These are phyloP conservation scores for Drosophila nr. medialis DNA, from an alignment of 2,888 invertebrate genomes.

Conservation along the genomic window DNA sequence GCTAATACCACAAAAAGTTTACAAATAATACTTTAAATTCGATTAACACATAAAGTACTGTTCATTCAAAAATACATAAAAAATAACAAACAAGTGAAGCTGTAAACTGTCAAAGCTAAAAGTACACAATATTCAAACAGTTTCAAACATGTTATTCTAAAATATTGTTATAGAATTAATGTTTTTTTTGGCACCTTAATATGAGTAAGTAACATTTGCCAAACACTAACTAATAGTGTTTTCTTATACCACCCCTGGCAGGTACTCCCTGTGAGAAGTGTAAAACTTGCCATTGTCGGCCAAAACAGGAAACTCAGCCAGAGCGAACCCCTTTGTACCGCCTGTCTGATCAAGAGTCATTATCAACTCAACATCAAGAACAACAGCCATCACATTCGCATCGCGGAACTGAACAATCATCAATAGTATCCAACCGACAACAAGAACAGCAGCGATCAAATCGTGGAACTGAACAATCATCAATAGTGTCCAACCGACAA, in stretches of 20 bases:
- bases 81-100: background rate
- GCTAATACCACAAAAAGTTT: conserved; percentile 18
- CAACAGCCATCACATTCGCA: background rate
- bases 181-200: conserved; percentile 28
- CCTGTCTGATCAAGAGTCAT: background rate
- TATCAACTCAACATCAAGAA: background rate
- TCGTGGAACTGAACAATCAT: too few species aligned
- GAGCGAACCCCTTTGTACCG: background rate
- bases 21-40: background rate
- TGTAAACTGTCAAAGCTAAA: background rate
- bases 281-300: conserved; percentile 51
- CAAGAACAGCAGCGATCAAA: background rate
- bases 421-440: background rate
- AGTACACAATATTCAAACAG: background rate
- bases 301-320: background rate
- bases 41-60: background rate
- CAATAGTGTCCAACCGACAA: too few species aligned
- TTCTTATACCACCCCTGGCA: background rate
- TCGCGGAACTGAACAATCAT: too few species aligned
- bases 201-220: conserved; percentile 44
- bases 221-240: background rate
- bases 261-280: conserved; percentile 63
- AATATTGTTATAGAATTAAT: conserved; percentile 9
- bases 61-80: background rate
- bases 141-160: conserved; percentile 6